These are phyloP conservation scores for Eira barbara DNA, from an alignment of 2,113 vertebrate genomes.

Conservation along the genomic window DNA sequence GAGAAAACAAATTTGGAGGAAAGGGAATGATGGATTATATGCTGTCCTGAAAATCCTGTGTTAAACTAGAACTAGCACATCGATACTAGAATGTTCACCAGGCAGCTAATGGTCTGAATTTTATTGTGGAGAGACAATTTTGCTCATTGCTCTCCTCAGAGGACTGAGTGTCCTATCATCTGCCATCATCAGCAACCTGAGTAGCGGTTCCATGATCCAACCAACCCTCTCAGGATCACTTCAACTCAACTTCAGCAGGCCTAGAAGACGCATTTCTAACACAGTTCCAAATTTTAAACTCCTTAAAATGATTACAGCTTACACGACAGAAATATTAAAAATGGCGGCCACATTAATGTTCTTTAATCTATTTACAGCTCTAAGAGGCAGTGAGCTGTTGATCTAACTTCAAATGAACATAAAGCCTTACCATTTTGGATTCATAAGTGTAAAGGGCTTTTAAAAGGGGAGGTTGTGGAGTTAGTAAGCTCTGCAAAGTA, in stretches of 20 bases:
- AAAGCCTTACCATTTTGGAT: slow-evolving; percentile 94
- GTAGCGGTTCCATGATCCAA: neutral
- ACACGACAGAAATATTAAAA: neutral
- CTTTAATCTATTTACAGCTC: neutral
- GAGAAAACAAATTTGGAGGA: neutral
- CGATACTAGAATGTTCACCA: neutral
- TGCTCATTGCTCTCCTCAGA: neutral
- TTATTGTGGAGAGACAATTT: neutral
- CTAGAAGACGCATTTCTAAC: neutral
- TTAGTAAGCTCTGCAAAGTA: slow-evolving; percentile 91
- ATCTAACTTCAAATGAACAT: neutral
- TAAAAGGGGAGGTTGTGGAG: slow-evolving; percentile 92
- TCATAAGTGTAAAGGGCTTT: slow-evolving; percentile 97
- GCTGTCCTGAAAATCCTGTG: neutral
- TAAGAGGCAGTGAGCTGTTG: neutral
- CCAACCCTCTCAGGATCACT: neutral
- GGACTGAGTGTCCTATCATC: fast-evolving
- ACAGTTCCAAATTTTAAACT: neutral
- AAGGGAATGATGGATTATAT: neutral
- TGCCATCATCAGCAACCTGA: neutral
- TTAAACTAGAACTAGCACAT: neutral
- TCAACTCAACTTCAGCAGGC: neutral
- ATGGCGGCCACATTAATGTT: neutral
- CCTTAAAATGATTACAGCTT: neutral
- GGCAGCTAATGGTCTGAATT: neutral